Evolutionary conservation across 2,888 invertebrate species (phyloP), one percentile per base, ranked within the genome.

Genomic region (Stenoptilia bipunctidactyla): DNA sequence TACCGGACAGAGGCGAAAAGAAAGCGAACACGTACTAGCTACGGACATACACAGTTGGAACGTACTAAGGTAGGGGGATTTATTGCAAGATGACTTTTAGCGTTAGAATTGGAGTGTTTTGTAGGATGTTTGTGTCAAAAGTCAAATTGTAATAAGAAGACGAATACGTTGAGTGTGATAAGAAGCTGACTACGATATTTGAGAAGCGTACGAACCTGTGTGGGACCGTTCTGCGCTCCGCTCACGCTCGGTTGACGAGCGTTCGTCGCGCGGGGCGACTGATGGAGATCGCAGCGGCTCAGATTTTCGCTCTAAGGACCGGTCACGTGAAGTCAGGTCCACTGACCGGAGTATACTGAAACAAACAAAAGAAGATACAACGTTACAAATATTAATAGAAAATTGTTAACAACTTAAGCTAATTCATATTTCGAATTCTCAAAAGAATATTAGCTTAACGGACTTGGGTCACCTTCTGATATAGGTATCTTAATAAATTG

Each of bases 301-400:
- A 13, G 72, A 66, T 49, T 83, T 85, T 39, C 73, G 84, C 61
- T 70, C 75, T 40, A 65, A 47, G 20, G 55, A 52, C 42, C 55
- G 20, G 8, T 20, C 20, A 8, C 14, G 34, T 14, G 9, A 39
- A 34, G 71, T 68, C 36, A 76, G 87, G 67, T 95, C 94, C 56
- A 93, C 87, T 38, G 94, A 91, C 66, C 92, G 89, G 59, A 93
- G 85, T 64, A 92, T 89, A 73, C 92, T 91, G 86, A 1, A 85
- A 71, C 69, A 71, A 71, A 37, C 8, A n/a, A n/a, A n/a, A n/a
- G 20, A 20, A 20, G 8, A 20, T 3, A 20, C 3, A 20, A 20
- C 20, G 20, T 20, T 20, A 20, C 20, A 3, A n/a, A n/a, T n/a
- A 6, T 25, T 25, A 25, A 25, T 25, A 6, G 25, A 25, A 25